Conservation (phyloP, 2,797 vertebrate species). For the Aplochiton taeniatus region DNA sequence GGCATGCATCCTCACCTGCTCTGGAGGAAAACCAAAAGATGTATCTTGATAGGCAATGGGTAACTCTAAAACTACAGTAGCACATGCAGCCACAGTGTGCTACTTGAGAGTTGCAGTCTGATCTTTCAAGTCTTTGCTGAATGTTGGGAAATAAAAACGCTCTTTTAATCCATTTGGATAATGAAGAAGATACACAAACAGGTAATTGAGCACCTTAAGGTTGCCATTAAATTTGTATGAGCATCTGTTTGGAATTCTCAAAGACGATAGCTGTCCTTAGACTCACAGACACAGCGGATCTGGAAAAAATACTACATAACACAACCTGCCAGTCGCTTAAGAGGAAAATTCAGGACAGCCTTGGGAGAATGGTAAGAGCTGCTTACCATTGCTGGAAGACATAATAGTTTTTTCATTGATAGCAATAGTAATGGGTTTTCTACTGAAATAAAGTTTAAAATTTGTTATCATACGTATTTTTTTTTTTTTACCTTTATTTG, state of each 20-base stretch:
- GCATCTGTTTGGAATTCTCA: conserved; percentile 65
- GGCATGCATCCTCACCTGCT: not conserved
- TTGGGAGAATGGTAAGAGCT: conserved; percentile 63
- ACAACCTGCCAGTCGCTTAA: conserved; percentile 22
- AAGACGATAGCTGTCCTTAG: conserved; percentile 45
- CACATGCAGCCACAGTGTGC: not conserved
- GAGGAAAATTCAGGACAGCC: conserved; percentile 43
- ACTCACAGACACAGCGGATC: conserved; percentile 26
- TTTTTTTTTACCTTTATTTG: no score
- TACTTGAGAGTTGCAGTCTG: not conserved
- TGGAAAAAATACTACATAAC: conserved; percentile 23
- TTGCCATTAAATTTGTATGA: conserved; percentile 79
- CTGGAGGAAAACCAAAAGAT: not conserved
- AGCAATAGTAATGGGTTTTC: not conserved
- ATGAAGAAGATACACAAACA: conserved; percentile 69
- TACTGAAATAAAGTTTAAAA: no score
- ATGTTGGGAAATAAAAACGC: conserved; percentile 32
- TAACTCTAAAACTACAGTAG: not conserved
- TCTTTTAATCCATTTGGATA: conserved; percentile 40
- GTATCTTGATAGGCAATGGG: not conserved
- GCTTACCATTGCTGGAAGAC: no score
- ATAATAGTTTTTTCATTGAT: not conserved
- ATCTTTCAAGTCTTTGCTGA: not conserved
- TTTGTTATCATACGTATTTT: no score
- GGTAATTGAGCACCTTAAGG: conserved; percentile 78